Base-by-base conservation (phyloP, 1,140 invertebrate species). In the Apocrypta bakeri region DNA sequence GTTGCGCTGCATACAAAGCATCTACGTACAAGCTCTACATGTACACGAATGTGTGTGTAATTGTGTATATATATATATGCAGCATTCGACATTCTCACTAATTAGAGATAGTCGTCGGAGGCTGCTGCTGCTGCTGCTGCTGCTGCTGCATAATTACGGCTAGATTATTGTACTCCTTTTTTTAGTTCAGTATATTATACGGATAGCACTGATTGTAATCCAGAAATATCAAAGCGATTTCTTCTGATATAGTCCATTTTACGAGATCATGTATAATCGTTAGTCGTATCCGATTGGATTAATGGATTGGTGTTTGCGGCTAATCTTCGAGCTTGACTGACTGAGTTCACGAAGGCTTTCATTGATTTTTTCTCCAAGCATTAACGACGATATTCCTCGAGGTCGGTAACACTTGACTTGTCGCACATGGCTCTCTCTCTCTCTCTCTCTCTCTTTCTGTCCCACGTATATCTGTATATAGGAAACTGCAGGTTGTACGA, bases 1-100 rank as follows among this genome's bases (percentile, higher is more conserved):
- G 61, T 21, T 17, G 81, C 69, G 64, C 56, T 73, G 88, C 87
- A 89, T 89, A 87, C 86, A 88, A 89, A 89, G 84, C 85, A 81
- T 72, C 24, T 69, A 71, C 21, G 24, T 68, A 27, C 66, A 29
- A 68, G 25, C 69, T 1, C 33, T 0, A 17, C 48, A 21, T 25
- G 48, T 72, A 12, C 25, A 68, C 82, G 61, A 25, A 81, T 78
- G 81, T 76, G 69, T 77, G 83, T 56, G n/a, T 37, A 37, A n/a
- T n/a, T 14, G 48, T 72, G 4, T 25, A 68, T 82, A 64, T 31
- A 79, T 78, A 82, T 76, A 72, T 75, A 83, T 21, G 7, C 66
- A 84, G 82, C 78, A 85, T 85, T n/a, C 81, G 82, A 84, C 83
- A 82, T 82, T 25, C 81, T 82, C 83, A 86, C 86, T 89, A 90